phyloP scores from a whole-genome alignment of 2,888 invertebrate genomes.

The Agonum fuliginosum region DNA sequence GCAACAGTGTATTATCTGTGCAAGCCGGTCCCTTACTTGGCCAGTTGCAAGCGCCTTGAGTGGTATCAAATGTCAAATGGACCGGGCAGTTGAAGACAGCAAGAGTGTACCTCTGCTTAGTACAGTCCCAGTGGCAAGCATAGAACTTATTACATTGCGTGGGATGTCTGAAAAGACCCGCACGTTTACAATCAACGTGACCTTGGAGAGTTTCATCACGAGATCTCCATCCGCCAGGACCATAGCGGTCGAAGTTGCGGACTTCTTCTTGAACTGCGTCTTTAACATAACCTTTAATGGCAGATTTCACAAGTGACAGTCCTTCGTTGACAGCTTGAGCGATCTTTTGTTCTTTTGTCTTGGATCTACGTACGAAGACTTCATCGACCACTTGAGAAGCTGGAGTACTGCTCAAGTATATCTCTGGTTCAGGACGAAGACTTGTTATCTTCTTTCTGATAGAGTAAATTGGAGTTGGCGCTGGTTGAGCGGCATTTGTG shows the following conservation, averaged over 20 bases:
- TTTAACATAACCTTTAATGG: conserved; percentile 67
- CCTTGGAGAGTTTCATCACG: conserved; percentile 78
- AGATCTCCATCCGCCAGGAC: conserved; percentile 78
- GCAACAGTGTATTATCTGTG: conserved; percentile 78
- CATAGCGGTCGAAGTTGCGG: conserved; percentile 76
- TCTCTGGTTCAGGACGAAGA: conserved; percentile 61
- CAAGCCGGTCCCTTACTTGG: conserved; percentile 87
- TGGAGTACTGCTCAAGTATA: conserved; percentile 57
- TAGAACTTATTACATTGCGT: conserved; percentile 89
- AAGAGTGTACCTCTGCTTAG: conserved; percentile 83
- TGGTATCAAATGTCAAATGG: conserved; percentile 84
- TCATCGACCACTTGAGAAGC: conserved; percentile 55
- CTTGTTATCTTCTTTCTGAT: conserved; percentile 64
- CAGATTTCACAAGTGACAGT: conserved; percentile 68
- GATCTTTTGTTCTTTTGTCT: conserved; percentile 61
- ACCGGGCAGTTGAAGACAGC: conserved; percentile 87
- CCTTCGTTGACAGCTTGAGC: conserved; percentile 67
- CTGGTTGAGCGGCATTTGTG: conserved; percentile 59
- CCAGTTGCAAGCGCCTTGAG: conserved; percentile 87
- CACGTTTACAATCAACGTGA: conserved; percentile 78
- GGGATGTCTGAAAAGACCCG: conserved; percentile 82
- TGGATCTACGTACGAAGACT: conserved; percentile 61
- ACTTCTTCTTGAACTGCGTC: conserved; percentile 71
- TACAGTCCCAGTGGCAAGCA: conserved; percentile 87
- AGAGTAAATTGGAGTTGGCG: conserved; percentile 61